phyloP scores from a whole-genome alignment of 1,140 invertebrate genomes.

The Zaprionus africanus region DNA sequence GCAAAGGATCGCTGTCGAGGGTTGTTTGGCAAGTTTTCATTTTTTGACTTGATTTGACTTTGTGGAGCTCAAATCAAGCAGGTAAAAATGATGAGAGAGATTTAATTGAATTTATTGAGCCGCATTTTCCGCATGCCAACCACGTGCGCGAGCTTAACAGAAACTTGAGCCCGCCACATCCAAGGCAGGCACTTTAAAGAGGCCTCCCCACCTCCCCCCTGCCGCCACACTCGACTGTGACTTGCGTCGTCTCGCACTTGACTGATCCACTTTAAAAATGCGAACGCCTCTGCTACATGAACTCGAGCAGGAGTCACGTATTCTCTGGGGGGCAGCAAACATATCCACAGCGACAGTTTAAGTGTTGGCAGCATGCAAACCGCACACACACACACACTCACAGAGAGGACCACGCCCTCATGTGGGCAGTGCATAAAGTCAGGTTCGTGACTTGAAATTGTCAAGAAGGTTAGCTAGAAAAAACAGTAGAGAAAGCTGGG shows the following conservation, averaged over 20 bases:
- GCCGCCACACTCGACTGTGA: not conserved
- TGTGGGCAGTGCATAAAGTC: constrained; percentile 36
- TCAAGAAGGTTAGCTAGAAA: constrained; percentile 32
- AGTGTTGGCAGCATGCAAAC: constrained; percentile 71
- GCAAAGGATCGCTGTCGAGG: not conserved
- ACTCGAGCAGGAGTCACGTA: constrained; percentile 62
- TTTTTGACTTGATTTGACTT: constrained; percentile 32
- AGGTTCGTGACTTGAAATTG: constrained; percentile 48
- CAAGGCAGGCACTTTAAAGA: constrained; percentile 39
- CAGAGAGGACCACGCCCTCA: constrained; percentile 24
- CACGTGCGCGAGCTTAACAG: constrained; percentile 34
- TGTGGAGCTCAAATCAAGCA: constrained; percentile 6
- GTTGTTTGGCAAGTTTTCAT: not conserved
- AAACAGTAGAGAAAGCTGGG: constrained; percentile 2
- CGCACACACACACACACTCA: constrained; percentile 55
- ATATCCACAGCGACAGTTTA: constrained; percentile 59
- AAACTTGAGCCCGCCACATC: constrained; percentile 19
- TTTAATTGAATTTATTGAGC: constrained; percentile 45
- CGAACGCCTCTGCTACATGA: constrained; percentile 18
- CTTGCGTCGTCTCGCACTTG: not conserved
- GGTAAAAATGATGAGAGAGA: constrained; percentile 26
- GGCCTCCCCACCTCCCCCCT: constrained; percentile 11
- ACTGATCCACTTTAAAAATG: constrained; percentile 54
- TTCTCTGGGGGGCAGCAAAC: constrained; percentile 23
- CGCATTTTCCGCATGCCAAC: constrained; percentile 27